Evolutionary conservation across 2,113 vertebrate genomes (phyloP).

Genomic region (Oxyura jamaicensis): DNA sequence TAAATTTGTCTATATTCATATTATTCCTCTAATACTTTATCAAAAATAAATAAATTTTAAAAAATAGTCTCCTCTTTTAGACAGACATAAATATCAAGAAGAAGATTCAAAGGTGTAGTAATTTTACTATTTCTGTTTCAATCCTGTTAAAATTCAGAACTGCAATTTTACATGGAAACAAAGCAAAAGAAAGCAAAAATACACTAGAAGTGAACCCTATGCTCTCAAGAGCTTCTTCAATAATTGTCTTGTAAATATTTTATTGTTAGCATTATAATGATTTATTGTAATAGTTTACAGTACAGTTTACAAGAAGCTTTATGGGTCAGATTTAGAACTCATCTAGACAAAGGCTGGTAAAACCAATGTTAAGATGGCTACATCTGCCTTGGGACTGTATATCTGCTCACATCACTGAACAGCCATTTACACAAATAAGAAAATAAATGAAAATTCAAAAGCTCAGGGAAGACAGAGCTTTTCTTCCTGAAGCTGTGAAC

Average conservation of each 20-base stretch:
- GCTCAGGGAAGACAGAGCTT: neutral
- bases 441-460: neutral
- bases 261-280: neutral
- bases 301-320: neutral
- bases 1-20: neutral
- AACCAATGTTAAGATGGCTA: neutral
- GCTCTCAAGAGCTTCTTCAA: neutral
- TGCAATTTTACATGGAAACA: neutral
- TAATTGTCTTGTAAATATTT: neutral
- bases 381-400: neutral
- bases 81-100: neutral
- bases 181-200: neutral
- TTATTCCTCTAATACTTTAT: neutral
- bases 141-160: neutral
- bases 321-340: neutral
- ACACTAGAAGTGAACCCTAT: neutral
- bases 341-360: neutral
- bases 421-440: neutral
- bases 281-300: neutral
- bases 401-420: neutral
- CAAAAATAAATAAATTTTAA: neutral
- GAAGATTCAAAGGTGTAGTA: neutral
- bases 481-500: neutral
- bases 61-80: neutral
- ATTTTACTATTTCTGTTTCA: neutral